Conservation (phyloP, 2,797 vertebrate genomes). For the Rhinoraja longicauda region DNA sequence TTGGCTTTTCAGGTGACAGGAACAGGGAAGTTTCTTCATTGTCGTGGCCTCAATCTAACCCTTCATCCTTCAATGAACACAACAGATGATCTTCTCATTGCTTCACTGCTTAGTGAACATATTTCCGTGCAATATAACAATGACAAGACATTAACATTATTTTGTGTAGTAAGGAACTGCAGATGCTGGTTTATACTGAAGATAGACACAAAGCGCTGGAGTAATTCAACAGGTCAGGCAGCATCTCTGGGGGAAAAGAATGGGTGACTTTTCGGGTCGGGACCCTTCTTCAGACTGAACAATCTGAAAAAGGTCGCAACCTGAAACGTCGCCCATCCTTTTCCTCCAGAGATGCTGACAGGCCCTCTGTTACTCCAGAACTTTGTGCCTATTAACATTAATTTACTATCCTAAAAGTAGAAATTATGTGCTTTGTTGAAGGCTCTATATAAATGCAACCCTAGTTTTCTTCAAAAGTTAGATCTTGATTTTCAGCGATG, state of each 20-base stretch:
- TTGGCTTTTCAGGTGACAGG: neutral
- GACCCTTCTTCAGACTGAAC: no score
- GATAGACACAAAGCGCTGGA: no score
- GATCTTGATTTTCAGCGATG: neutral
- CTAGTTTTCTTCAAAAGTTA: neutral
- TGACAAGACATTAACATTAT: neutral
- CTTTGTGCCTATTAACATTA: no score
- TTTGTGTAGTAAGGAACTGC: neutral
- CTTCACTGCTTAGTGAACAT: neutral
- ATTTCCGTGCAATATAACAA: neutral
- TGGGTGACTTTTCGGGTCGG: no score
- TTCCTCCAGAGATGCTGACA: no score
- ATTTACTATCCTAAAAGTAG: no score
- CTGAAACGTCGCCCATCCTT: no score
- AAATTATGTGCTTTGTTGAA: neutral
- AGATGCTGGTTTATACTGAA: no score
- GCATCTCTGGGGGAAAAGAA: no score
- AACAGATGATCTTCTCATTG: neutral
- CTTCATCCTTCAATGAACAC: neutral
- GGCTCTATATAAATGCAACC: neutral
- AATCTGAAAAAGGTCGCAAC: no score
- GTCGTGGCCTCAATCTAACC: neutral
- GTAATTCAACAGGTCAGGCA: no score
- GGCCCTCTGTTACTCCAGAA: no score
- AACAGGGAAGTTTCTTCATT: neutral